Conservation (phyloP, 2,113 vertebrate species). For the Syrrhaptes paradoxus region DNA sequence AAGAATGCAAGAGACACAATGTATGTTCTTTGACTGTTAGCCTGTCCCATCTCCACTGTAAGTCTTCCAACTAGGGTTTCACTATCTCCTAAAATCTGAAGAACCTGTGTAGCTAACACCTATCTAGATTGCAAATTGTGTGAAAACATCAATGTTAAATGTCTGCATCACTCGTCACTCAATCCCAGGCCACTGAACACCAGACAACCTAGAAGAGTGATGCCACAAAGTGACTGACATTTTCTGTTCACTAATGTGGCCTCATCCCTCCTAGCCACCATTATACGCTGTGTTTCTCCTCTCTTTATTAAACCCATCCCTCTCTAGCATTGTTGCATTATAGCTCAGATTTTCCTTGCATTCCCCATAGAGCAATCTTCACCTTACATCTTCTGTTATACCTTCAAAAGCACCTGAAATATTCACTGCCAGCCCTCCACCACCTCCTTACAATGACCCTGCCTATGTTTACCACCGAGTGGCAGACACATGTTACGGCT, state of each 20-base stretch:
- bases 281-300: background rate
- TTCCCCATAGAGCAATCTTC: background rate
- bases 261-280: background rate
- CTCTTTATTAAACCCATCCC: background rate
- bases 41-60: background rate
- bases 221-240: background rate
- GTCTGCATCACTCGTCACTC: background rate
- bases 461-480: background rate
- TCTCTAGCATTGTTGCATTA: background rate
- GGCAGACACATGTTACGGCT: fast-evolving
- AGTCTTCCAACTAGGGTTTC: background rate
- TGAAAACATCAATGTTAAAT: background rate
- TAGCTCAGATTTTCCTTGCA: background rate
- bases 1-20: background rate
- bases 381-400: background rate
- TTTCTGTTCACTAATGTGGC: background rate
- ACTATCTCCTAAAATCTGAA: background rate
- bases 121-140: background rate
- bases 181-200: background rate
- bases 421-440: background rate
- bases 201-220: background rate
- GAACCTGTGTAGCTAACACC: background rate
- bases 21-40: background rate
- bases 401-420: background rate
- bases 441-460: background rate